phyloP scores from a whole-genome alignment of 2,797 vertebrate species.

The Setipinna tenuifilis region DNA sequence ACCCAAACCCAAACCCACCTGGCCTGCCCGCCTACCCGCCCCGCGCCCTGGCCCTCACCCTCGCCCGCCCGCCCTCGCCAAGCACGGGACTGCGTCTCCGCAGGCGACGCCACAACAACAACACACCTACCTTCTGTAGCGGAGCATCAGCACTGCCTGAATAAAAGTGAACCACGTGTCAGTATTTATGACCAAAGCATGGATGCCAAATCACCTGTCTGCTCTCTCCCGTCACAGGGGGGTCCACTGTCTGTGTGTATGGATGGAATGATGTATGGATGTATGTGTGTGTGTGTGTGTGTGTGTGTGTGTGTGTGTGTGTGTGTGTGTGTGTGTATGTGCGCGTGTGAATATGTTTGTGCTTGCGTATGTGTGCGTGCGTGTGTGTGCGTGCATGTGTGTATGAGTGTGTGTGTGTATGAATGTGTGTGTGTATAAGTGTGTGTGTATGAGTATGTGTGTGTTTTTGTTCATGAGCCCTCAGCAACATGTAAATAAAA shows the following conservation, averaged over 20 bases:
- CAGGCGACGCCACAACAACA: constrained; percentile 92
- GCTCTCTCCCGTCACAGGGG: constrained; percentile 52
- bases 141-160: constrained; percentile 75
- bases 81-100: constrained; percentile 85
- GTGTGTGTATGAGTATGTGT: too few species aligned
- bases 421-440: too few species aligned
- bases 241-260: constrained; percentile 58
- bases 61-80: constrained; percentile 77
- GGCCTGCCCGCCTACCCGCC: constrained; percentile 31
- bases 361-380: not conserved
- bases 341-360: not conserved
- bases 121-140: constrained; percentile 95
- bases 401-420: not conserved
- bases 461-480: constrained; percentile 11
- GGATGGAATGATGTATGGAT: constrained; percentile 57
- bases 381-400: not conserved
- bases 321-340: not conserved
- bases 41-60: constrained; percentile 71
- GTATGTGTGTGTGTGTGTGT: not conserved
- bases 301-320: not conserved
- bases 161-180: constrained; percentile 81
- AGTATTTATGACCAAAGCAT: constrained; percentile 99
- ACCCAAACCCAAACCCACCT: not conserved
- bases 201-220: constrained; percentile 89
- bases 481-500: constrained; percentile 23